Percentiles rank a stretch among this genome's conserved stretches.
Evolutionary conservation across 2,888 invertebrate species (phyloP).

Genomic region (Drosophila borborema): DNA sequence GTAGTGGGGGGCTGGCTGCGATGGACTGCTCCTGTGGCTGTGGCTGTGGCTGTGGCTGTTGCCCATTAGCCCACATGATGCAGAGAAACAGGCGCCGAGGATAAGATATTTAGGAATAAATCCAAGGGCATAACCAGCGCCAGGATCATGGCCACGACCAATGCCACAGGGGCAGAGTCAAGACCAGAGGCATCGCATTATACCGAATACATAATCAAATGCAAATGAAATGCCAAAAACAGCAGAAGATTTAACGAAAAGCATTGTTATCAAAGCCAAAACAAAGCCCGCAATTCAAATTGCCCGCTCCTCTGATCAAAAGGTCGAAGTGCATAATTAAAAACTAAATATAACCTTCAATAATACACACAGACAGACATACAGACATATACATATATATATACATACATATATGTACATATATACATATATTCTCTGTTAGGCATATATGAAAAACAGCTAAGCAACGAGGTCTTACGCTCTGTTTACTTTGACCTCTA

Average conservation of each 20-base stretch:
- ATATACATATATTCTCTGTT: not conserved
- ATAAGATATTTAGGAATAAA: conserved; percentile 56
- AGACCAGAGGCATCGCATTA: not conserved
- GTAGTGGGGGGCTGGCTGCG: not conserved
- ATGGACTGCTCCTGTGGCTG: conserved; percentile 6
- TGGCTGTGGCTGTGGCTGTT: conserved; percentile 9
- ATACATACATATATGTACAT: not conserved
- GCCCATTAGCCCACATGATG: conserved; percentile 37
- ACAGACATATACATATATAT: not conserved
- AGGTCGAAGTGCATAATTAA: conserved; percentile 44
- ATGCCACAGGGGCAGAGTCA: not conserved
- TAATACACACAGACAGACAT: conserved; percentile 1
- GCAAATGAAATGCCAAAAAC: conserved; percentile 66
- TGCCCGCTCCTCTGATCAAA: conserved; percentile 35
- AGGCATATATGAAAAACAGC: not conserved
- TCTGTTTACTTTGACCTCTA: not conserved
- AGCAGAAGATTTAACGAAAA: conserved; percentile 33
- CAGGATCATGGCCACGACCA: conserved; percentile 13
- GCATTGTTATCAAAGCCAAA: conserved; percentile 16
- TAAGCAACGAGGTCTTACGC: no score
- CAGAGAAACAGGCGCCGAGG: conserved; percentile 48
- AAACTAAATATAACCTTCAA: conserved; percentile 26
- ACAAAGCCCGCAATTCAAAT: conserved; percentile 33
- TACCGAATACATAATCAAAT: conserved; percentile 55
- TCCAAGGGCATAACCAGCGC: conserved; percentile 33